Conservation (phyloP, 1,140 invertebrate species). For the Pectinophora gossypiella region DNA sequence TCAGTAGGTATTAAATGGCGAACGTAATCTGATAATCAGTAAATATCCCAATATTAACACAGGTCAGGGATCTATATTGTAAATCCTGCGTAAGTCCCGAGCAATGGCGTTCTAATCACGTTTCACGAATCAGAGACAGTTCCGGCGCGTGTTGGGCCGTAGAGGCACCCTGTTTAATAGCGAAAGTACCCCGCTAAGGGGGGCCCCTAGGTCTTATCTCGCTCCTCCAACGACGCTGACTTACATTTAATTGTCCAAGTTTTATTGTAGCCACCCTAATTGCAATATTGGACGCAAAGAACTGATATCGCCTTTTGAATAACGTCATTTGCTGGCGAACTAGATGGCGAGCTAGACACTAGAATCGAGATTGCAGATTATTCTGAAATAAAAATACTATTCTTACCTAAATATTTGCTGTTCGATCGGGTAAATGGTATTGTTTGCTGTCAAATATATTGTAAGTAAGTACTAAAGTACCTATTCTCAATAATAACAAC, state of each 20-base stretch:
- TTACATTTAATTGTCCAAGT: conserved; percentile 70
- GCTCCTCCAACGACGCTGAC: conserved; percentile 44
- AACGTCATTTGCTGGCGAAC: no score
- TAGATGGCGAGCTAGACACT: not conserved
- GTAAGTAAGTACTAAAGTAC: no score
- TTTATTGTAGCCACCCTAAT: conserved; percentile 58
- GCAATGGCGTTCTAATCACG: conserved; percentile 28
- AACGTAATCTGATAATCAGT: no score
- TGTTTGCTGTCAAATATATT: no score
- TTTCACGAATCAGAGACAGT: conserved; percentile 21
- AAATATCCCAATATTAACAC: no score
- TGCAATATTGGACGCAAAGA: conserved; percentile 35
- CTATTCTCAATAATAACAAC: not conserved
- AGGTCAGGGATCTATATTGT: no score
- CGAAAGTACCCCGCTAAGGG: conserved; percentile 32
- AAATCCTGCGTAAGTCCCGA: no score
- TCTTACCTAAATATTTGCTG: not conserved
- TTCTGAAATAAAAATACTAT: not conserved
- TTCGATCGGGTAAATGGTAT: not conserved
- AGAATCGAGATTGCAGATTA: not conserved
- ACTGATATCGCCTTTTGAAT: no score
- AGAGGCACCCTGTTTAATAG: conserved; percentile 54
- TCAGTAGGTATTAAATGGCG: no score
- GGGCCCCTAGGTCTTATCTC: conserved; percentile 60
- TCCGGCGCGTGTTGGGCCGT: conserved; percentile 20